Evolutionary conservation across 1,140 invertebrate genomes (phyloP), one percentile per base, ranked within the genome.

Genomic region (Meloidogyne exigua): DNA sequence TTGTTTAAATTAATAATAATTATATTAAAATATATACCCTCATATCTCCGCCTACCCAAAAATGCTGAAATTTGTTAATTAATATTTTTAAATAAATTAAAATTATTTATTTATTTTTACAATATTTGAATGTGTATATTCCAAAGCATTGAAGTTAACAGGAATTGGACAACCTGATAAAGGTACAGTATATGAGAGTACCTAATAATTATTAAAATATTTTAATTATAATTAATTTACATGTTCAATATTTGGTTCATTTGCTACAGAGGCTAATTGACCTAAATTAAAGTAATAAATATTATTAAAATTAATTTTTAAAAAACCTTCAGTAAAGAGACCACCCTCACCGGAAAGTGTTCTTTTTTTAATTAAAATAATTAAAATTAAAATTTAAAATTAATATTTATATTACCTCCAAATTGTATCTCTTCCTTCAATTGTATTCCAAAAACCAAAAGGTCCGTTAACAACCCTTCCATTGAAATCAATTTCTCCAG

Each of bases 401-500:
- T 23, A 68, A 44, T 9, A 25, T 26, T 44, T 5, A 3, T 32
- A 32, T 66, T 12, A 84, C 81, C 83, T 83, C 75, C 76, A 71
- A 80, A 87, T 87, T 25, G 75, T 73, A 9, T 72, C 32, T 42
- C 86, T 64, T 36, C 85, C 85, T 76, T 87, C 85, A n/a, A 87
- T 44, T 65, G 85, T 87, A 15, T 76, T 70, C 85, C 87, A 87
- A 64, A 76, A 87, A 21, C 83, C 82, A 67, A 87, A 89, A 10
- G 88, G 88, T 57, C 89, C 88, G 12, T 75, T 79, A 28, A 81
- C 79, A 0, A 89, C 88, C 65, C 83, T 82, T 15, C 89, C 89
- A 76, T 87, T 80, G 0, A 78, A 76, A 64, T 87, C 85, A 18
- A 83, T 84, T 70, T 85, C 80, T 44, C 89, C 89, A 39, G 85